These are phyloP conservation scores for Drymonia ruficornis DNA, from an alignment of 2,888 invertebrate species.

Conservation along the genomic window DNA sequence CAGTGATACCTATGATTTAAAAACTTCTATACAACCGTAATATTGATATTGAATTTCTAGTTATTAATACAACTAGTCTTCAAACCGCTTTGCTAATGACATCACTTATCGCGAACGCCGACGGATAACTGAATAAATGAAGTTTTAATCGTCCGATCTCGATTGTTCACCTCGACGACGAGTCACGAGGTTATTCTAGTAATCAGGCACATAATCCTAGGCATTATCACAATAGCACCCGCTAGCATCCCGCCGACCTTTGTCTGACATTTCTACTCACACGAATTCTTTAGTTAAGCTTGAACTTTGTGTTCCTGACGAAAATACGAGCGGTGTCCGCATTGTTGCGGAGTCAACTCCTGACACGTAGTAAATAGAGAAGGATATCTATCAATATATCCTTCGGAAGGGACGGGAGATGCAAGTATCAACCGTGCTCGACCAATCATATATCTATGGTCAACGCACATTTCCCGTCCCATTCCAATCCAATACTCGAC, in stretches of 20 bases:
- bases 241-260: constrained; percentile 63
- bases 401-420: too few species aligned
- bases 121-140: constrained; percentile 36
- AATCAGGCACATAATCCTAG: constrained; percentile 27
- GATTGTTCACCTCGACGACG: constrained; percentile 46
- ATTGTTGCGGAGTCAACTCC: constrained; percentile 55
- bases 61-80: constrained; percentile 13
- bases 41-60: constrained; percentile 24
- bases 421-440: too few species aligned
- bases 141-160: constrained; percentile 47
- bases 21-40: not conserved
- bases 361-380: constrained; percentile 34
- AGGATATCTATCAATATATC: too few species aligned
- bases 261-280: constrained; percentile 70
- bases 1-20: not conserved
- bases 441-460: too few species aligned
- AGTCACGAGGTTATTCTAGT: constrained; percentile 59
- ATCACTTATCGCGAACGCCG: constrained; percentile 34
- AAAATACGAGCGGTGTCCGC: constrained; percentile 61
- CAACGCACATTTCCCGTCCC: constrained; percentile 2
- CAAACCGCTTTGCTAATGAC: constrained; percentile 21
- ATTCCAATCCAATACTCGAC: not conserved
- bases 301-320: constrained; percentile 58
- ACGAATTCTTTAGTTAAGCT: constrained; percentile 63
- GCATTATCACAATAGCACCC: constrained; percentile 45